Conservation (phyloP, 2,888 invertebrate genomes). For the Lordiphosa fenestrarum region DNA sequence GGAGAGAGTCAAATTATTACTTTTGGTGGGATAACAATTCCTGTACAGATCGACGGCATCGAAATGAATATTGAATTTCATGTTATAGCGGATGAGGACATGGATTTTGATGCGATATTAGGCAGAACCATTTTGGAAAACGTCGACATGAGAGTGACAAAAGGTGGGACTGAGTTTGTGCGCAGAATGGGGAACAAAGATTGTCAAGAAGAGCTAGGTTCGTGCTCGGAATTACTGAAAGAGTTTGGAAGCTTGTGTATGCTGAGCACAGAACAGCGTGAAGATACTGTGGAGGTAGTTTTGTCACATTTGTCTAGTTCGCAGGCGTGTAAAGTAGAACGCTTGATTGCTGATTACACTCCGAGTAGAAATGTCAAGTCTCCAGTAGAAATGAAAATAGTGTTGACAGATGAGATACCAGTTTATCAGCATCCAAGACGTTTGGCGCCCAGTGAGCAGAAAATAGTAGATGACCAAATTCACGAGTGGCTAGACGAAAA, state of each 20-base stretch:
- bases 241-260: background rate
- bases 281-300: background rate
- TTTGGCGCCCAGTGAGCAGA: background rate
- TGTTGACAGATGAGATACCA: background rate
- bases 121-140: too few relatives aligned
- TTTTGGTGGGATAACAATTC: too few relatives aligned
- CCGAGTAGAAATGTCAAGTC: too few relatives aligned
- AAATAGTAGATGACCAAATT: background rate
- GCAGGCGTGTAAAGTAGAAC: too few relatives aligned
- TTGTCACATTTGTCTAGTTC: too few relatives aligned
- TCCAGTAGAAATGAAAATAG: background rate
- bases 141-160: background rate
- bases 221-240: background rate
- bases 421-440: background rate
- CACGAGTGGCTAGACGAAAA: too few relatives aligned
- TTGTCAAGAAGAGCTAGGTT: background rate
- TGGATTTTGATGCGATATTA: too few relatives aligned
- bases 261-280: background rate
- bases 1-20: background rate
- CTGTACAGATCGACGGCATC: too few relatives aligned
- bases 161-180: background rate
- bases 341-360: too few relatives aligned
- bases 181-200: background rate
- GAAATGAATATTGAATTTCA: too few relatives aligned
- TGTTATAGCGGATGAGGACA: too few relatives aligned